These are phyloP conservation scores for Magallana ariakensis DNA, from an alignment of 1,140 invertebrate genomes.

Conservation along the genomic window DNA sequence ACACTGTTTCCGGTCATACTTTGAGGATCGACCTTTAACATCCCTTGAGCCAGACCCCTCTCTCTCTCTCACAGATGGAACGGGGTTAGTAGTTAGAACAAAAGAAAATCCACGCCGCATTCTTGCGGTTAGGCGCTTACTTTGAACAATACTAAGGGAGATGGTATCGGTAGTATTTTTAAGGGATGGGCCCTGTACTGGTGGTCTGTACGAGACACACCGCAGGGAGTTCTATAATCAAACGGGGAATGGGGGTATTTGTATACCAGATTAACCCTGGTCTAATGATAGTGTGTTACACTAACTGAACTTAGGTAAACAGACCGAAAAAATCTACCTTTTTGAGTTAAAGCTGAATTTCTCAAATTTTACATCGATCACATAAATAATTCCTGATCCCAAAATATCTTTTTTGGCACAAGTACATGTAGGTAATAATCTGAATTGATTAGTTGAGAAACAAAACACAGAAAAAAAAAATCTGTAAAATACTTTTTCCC, in stretches of 20 bases:
- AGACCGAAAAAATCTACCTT: neutral
- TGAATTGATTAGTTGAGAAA: too few relatives aligned
- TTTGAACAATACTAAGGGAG: neutral
- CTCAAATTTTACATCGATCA: too few relatives aligned
- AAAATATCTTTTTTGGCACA: too few relatives aligned
- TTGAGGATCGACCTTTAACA: neutral
- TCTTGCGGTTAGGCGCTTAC: constrained; percentile 18
- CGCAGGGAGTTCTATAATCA: neutral
- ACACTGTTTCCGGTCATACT: neutral
- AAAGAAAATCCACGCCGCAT: constrained; percentile 3
- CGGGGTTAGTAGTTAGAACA: neutral
- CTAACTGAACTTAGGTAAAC: neutral
- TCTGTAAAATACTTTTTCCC: too few relatives aligned
- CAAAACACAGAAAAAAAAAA: too few relatives aligned
- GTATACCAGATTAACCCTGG: neutral
- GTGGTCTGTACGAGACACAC: neutral
- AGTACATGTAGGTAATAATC: too few relatives aligned
- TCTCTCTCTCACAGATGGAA: neutral
- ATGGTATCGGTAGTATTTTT: constrained; percentile 11
- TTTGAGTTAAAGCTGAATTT: too few relatives aligned
- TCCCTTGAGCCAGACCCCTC: neutral
- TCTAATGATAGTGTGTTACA: neutral
- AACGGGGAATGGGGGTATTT: neutral
- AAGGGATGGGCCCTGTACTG: neutral
- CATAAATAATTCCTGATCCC: too few relatives aligned